Base-by-base conservation (phyloP, 1,140 invertebrate species). In the Hydropsyche tenuis region DNA sequence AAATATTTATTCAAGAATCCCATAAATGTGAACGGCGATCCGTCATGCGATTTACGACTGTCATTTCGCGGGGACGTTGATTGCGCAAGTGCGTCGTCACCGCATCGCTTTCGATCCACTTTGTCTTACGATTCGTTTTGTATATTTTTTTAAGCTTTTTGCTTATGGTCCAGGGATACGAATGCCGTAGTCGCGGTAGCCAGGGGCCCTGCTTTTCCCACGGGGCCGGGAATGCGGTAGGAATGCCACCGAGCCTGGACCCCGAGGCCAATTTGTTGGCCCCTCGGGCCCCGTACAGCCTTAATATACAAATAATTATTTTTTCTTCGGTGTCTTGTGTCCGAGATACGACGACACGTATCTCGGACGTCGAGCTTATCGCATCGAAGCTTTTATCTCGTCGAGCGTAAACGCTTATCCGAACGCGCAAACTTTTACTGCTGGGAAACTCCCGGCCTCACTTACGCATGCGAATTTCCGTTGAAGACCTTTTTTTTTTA, bases 261-360 rank as follows among this genome's bases (percentile, higher is more conserved):
- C 30, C 74, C 70, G 74, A 37, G 30, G 30, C 30, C 69, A 75
- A 75, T 75, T 75, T 75, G 74, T 75, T 75, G 53, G 74, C 45
- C 71, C 74, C 25, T 72, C 69, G 48, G 46, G 23, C 23, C n/a
- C 69, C 23, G 48, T 53, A 18, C 22, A 42, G 18, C 43, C 45
- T 22, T 37, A 37, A 37, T 37, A 37, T 37, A 37, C 30, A 37
- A 37, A 37, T 37, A 37, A 37, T 68, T 68, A 48, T 42, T 68
- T 62, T 68, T 68, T 45, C 45, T 68, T 22, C 16, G 43, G n/a
- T 30, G 23, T 22, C 45, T 11, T 68, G n/a, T 30, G 23, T 22
- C 65, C 18, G 27, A 64, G 37, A 46, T 45, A 6, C 64, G 14
- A 22, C 18, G 18, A 48, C 43, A 48, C 65, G 18, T 68, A 48